Percentiles rank a stretch among this genome's conserved stretches.
Evolutionary conservation across 2,113 vertebrate genomes (phyloP).

Genomic region (Puntigrus tetrazona): DNA sequence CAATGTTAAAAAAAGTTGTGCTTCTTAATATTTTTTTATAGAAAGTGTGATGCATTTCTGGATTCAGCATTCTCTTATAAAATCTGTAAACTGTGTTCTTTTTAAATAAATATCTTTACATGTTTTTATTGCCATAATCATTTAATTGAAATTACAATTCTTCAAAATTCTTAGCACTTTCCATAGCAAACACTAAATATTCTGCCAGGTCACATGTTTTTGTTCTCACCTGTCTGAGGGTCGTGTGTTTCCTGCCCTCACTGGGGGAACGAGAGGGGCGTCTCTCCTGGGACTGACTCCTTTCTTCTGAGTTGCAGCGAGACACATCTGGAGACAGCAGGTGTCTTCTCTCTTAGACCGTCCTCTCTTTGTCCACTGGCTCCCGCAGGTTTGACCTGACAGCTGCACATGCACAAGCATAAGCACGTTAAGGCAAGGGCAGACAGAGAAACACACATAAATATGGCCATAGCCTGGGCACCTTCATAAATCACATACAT

Average conservation of each 20-base stretch:
- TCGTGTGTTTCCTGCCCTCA: constrained; percentile 16
- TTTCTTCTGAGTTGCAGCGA: constrained; percentile 93
- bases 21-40: too few relatives aligned
- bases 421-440: neutral
- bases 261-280: constrained; percentile 84
- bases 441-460: neutral
- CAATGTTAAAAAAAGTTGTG: too few relatives aligned
- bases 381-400: constrained; percentile 84
- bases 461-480: neutral
- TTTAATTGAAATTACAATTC: neutral
- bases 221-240: constrained; percentile 21
- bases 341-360: constrained; percentile 94
- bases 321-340: constrained; percentile 94
- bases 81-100: too few relatives aligned
- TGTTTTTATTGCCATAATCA: neutral
- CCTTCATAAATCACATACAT: neutral
- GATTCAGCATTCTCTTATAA: too few relatives aligned
- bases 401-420: constrained; percentile 68
- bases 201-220: neutral
- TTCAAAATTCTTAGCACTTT: neutral
- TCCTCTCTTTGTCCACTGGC: constrained; percentile 84
- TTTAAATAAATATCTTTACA: neutral
- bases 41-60: too few relatives aligned
- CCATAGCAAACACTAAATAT: neutral
- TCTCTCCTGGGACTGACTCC: constrained; percentile 82